Base-by-base conservation (phyloP, 2,797 vertebrate genomes). In the Balearica regulorum region DNA sequence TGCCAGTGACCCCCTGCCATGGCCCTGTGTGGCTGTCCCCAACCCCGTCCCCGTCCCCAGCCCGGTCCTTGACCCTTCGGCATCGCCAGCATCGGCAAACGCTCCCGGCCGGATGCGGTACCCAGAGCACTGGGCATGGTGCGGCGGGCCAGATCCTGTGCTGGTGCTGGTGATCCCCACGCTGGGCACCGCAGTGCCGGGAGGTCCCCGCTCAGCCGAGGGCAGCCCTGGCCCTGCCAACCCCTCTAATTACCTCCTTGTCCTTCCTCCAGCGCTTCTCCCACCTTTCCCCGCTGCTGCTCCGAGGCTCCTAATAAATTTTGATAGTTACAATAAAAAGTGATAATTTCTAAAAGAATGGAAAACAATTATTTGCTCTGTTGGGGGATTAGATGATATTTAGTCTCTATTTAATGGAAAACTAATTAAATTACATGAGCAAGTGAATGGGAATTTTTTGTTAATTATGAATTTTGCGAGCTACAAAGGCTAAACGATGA, bases 291-390 rank as follows among this genome's bases (percentile, higher is more conserved):
- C 57, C 29, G 0, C n/a, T 0, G n/a, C 87, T 68, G 87, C 87
- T 89, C 16, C 0, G 0, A 31, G 41, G 48, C 77, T 73, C n/a
- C 65, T 37, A 4, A 58, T 80, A 94, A 75, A 88, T 85, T 49
- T 10, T 13, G 89, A 66, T 85, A 35, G 71, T 83, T 72, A 82
- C 83, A 41, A 62, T 17, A 72, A 61, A 73, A 3, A 87, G 76
- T 1, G 91, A 68, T 78, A 92, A 83, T 83, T 96, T 77, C 92
- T 61, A 20, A 71, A 68, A 93, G 89, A 83, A 92, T 37, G 77
- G 92, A 71, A 95, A 96, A 95, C 95, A 91, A 95, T 96, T 89
- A 92, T 96, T 96, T 96, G 95, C 96, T 96, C 94, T 96, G 84
- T 4, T 92, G 94, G 89, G 96, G 96, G 69, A 88, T 95, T 88